Evolutionary conservation across 2,888 invertebrate species (phyloP).

Genomic region (Hofmannophila pseudospretella): DNA sequence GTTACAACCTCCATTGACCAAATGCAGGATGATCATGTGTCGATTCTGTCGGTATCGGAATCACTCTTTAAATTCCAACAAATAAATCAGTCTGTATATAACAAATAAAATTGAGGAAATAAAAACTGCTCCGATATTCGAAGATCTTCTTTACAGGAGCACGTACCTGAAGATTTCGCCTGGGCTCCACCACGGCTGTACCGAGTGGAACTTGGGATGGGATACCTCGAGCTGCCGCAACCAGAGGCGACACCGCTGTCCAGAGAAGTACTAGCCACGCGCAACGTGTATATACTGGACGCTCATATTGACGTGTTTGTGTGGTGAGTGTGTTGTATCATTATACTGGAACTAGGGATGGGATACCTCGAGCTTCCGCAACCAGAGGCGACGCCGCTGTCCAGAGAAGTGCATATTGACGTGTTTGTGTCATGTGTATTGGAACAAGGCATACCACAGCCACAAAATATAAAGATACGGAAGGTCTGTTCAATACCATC

Average conservation of each 20-base stretch:
- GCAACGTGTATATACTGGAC: constrained; percentile 97
- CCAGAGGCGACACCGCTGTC: constrained; percentile 85
- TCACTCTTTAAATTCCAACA: too few relatives aligned
- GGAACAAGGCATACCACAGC: constrained; percentile 97
- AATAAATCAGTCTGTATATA: too few relatives aligned
- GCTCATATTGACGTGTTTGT: constrained; percentile 96
- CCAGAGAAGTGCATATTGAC: constrained; percentile 88
- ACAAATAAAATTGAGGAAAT: too few relatives aligned
- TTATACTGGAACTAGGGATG: constrained; percentile 98
- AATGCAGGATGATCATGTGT: too few relatives aligned
- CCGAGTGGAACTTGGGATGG: constrained; percentile 98
- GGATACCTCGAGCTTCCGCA: constrained; percentile 99
- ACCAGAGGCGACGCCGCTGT: constrained; percentile 85
- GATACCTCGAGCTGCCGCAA: constrained; percentile 98
- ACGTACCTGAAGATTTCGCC: constrained; percentile 82
- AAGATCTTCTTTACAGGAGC: too few relatives aligned
- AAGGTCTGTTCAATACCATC: too few relatives aligned
- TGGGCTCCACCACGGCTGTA: constrained; percentile 88
- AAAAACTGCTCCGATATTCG: too few relatives aligned
- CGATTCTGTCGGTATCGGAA: too few relatives aligned
- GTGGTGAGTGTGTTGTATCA: constrained; percentile 82
- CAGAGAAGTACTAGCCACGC: constrained; percentile 88
- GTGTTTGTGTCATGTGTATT: constrained; percentile 98
- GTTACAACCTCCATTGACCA: too few relatives aligned
- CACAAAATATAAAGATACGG: too few relatives aligned